Evolutionary conservation across 2,113 vertebrate genomes (phyloP).

Genomic region (human): DNA sequence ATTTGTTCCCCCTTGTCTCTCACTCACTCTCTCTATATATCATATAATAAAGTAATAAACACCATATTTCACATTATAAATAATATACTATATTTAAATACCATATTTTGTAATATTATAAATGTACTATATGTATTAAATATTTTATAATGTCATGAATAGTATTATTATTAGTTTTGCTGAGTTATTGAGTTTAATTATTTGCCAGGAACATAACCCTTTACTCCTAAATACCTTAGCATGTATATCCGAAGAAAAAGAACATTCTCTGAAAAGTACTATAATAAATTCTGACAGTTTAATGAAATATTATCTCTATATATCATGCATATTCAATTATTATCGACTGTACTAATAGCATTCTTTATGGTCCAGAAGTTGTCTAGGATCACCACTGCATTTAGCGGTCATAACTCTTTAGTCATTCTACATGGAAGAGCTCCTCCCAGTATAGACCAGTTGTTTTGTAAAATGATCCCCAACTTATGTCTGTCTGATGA

Average conservation of each 20-base stretch:
- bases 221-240: neutral
- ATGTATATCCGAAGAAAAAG: neutral
- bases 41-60: neutral
- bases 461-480: neutral
- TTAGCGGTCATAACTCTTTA: neutral
- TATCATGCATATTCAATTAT: neutral
- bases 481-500: neutral
- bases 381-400: neutral
- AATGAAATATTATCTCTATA: constrained; percentile 12
- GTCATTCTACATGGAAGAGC: neutral
- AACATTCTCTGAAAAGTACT: neutral
- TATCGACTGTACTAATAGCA: neutral
- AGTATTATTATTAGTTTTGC: neutral
- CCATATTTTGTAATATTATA: neutral
- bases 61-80: neutral
- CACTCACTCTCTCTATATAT: neutral
- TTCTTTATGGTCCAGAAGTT: neutral
- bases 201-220: neutral
- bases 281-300: neutral
- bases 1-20: neutral
- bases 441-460: neutral
- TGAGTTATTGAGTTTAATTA: neutral
- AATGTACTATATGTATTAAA: neutral
- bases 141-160: neutral
- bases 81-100: neutral